Percentiles rank a stretch among this genome's conserved stretches.
phyloP scores from a whole-genome alignment of 53 echinoderm and acorn worm species.

The Antedon mediterranea region DNA sequence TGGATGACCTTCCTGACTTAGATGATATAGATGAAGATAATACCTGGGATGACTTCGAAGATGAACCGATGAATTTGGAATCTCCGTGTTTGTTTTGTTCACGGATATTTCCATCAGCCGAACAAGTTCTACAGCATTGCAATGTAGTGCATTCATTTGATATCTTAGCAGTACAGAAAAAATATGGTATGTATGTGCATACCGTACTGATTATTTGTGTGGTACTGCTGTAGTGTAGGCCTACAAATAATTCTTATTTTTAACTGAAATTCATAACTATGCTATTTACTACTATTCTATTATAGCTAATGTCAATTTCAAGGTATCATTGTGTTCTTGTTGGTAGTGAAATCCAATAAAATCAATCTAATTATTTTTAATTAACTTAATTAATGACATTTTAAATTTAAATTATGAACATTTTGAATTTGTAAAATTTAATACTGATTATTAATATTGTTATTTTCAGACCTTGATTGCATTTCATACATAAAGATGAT shows the following conservation, averaged over 20 bases:
- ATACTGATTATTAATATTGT: not conserved
- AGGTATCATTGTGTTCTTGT: no score
- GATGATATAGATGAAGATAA: conserved; percentile 65
- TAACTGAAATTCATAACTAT: no score
- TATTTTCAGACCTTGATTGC: conserved; percentile 74
- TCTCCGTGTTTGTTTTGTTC: conserved; percentile 70
- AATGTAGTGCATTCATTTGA: conserved; percentile 45
- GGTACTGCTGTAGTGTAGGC: no score
- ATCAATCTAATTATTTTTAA: no score
- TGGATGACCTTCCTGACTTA: conserved; percentile 12
- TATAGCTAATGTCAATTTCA: no score
- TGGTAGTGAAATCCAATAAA: no score
- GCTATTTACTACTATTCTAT: no score
- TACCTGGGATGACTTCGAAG: conserved; percentile 40
- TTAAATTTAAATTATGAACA: no score
- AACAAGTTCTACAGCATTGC: conserved; percentile 35
- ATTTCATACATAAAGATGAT: conserved; percentile 80
- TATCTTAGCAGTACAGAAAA: conserved; percentile 30
- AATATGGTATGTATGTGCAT: conserved; percentile 45
- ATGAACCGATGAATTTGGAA: conserved; percentile 10
- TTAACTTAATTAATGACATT: no score
- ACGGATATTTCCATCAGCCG: conserved; percentile 25
- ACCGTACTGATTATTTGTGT: no score
- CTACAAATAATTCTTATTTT: no score
- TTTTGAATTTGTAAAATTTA: no score